Conservation (phyloP, 1,140 invertebrate genomes). For the Atopsyche davidsoni region DNA sequence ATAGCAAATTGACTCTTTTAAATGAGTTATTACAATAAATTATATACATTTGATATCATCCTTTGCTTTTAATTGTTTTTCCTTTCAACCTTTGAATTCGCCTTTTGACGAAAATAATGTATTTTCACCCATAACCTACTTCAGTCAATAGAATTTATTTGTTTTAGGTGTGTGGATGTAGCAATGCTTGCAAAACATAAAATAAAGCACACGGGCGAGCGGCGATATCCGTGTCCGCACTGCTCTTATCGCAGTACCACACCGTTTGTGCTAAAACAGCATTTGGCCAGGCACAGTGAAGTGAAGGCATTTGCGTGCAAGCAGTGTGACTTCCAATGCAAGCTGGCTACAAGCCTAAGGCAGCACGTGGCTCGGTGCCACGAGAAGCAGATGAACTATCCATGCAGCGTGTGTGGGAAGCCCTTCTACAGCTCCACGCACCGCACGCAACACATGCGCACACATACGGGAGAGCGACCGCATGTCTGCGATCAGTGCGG, state of each 20-base stretch:
- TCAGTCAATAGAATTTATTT: background rate
- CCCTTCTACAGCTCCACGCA: constrained; percentile 16
- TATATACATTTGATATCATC: too few relatives aligned
- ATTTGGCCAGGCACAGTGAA: constrained; percentile 13
- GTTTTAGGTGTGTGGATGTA: constrained; percentile 12
- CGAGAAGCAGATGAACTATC: constrained; percentile 10
- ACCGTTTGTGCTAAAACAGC: constrained; percentile 5
- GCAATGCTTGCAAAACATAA: constrained; percentile 11
- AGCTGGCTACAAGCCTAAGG: constrained; percentile 8
- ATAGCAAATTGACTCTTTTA: too few relatives aligned
- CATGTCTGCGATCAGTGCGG: constrained; percentile 24
- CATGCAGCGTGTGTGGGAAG: constrained; percentile 26
- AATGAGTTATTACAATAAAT: too few relatives aligned
- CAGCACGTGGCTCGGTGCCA: constrained; percentile 17
- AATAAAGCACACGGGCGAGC: constrained; percentile 8
- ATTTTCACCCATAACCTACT: too few relatives aligned
- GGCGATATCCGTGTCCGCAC: constrained; percentile 10
- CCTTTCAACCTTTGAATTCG: too few relatives aligned
- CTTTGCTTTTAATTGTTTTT: too few relatives aligned
- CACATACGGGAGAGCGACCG: constrained; percentile 21
- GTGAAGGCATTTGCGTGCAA: constrained; percentile 12
- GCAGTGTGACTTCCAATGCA: constrained; percentile 15
- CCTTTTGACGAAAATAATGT: too few relatives aligned
- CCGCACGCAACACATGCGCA: constrained; percentile 14
- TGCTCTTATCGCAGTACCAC: constrained; percentile 17